These are phyloP conservation scores for Rapana venosa DNA, from an alignment of 2,888 invertebrate species.

Conservation along the genomic window DNA sequence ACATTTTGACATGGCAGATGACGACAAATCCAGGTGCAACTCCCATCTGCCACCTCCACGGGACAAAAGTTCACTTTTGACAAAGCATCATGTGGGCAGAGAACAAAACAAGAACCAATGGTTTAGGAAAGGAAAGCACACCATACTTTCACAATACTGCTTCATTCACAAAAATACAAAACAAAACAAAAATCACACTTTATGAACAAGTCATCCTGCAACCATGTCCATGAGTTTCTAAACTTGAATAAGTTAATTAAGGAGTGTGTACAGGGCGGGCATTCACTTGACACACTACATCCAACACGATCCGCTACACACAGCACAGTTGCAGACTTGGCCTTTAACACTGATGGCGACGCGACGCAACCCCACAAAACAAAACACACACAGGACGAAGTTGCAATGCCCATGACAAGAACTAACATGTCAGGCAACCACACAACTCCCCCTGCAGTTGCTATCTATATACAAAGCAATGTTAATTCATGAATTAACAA, in stretches of 20 bases:
- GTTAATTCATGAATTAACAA: background rate
- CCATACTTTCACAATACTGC: conserved; percentile 21
- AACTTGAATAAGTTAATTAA: conserved; percentile 21
- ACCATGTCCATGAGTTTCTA: background rate
- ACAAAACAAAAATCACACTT: background rate
- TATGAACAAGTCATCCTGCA: background rate
- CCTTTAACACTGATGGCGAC: conserved; percentile 4
- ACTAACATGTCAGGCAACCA: background rate
- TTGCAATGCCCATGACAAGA: background rate
- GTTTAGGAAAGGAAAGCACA: background rate
- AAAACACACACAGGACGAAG: background rate
- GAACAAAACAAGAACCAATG: background rate
- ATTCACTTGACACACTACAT: background rate
- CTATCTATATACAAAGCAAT: conserved; percentile 3
- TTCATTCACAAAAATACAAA: background rate
- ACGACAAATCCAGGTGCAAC: background rate
- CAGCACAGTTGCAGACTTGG: background rate
- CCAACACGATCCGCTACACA: background rate
- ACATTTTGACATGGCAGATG: background rate
- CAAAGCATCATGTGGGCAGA: background rate
- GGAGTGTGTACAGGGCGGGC: background rate
- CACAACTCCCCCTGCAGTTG: background rate
- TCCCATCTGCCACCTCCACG: no score
- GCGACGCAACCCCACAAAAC: background rate
- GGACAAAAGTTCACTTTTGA: background rate